Base-by-base conservation (phyloP, 2,113 vertebrate species). In the Mesocricetus auratus region DNA sequence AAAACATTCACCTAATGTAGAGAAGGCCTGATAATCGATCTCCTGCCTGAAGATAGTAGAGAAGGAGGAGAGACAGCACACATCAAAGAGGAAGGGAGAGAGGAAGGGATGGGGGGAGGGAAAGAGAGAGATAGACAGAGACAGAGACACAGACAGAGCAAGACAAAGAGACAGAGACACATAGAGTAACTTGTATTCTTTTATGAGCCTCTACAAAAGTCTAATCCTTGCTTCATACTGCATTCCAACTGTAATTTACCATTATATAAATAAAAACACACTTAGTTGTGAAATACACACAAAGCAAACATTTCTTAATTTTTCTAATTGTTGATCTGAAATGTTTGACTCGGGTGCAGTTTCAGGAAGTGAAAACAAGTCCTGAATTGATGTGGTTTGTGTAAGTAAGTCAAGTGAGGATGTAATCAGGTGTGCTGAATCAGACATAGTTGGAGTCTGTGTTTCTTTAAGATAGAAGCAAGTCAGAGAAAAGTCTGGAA, bases 401-500 rank as follows among this genome's bases (percentile, higher is more conserved):
- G n/a, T n/a, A n/a, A n/a, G 2, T 90, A 81, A 73, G 29, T 91
- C 95, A 92, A 87, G 26, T 11, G 39, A 95, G 94, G 36, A 42
- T 71, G 0, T 64, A 88, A 78, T 93, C 82, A 78, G 82, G 58
- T 77, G 56, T 91, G 12, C 29, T 94, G n/a, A 60, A 60, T 53
- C 26, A 79, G n/a, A 12, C 5, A 68, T 75, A 73, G 69, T 56
- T 73, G 3, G 17, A 62, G 71, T 89, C 58, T 94, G 1, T 53
- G 31, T 93, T 92, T 89, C 31, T 95, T 78, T 93, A 5, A 45
- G 42, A 21, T 45, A 16, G 13, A 19, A 71, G 31, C 1, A 83
- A 82, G 33, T 53, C 47, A 78, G 15, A 91, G 29, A 33, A 85
- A 93, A 47, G 26, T 22, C 15, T 83, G 56, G 2, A 68, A 36